These are phyloP conservation scores for Deilephila elpenor DNA, from an alignment of 2,888 invertebrate genomes.

Conservation along the genomic window DNA sequence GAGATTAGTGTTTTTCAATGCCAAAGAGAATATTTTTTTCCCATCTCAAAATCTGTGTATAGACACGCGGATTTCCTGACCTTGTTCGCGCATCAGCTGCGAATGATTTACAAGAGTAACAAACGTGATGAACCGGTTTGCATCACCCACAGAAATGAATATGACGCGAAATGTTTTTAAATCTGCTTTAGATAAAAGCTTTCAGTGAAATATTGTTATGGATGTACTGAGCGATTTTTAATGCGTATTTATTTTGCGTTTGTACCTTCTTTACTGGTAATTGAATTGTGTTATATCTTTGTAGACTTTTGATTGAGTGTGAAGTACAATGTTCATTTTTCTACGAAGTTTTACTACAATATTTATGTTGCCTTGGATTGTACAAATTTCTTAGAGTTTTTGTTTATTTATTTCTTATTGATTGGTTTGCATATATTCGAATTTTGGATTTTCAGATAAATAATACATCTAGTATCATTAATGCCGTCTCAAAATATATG, in stretches of 20 bases:
- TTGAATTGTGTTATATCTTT: not conserved
- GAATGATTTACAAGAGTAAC: not conserved
- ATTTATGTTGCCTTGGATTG: too few relatives aligned
- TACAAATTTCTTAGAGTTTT: too few relatives aligned
- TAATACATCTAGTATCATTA: too few relatives aligned
- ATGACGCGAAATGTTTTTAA: constrained; percentile 14
- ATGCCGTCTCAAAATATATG: too few relatives aligned
- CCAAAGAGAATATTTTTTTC: too few relatives aligned
- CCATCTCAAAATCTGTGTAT: not conserved
- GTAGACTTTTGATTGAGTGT: too few relatives aligned
- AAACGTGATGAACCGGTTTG: not conserved
- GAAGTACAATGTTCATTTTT: too few relatives aligned
- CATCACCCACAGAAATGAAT: constrained; percentile 15
- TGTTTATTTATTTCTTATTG: too few relatives aligned
- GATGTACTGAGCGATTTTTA: not conserved
- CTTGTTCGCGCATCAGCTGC: not conserved
- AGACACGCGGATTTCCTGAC: not conserved
- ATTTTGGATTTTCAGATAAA: too few relatives aligned
- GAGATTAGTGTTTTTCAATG: too few relatives aligned
- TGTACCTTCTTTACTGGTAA: not conserved
- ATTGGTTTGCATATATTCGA: too few relatives aligned
- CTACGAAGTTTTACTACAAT: too few relatives aligned
- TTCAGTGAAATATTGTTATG: constrained; percentile 10
- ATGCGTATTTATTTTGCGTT: not conserved
- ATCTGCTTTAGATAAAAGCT: constrained; percentile 18